Conservation (phyloP, 1,140 invertebrate species). For the Ooceraea biroi region DNA sequence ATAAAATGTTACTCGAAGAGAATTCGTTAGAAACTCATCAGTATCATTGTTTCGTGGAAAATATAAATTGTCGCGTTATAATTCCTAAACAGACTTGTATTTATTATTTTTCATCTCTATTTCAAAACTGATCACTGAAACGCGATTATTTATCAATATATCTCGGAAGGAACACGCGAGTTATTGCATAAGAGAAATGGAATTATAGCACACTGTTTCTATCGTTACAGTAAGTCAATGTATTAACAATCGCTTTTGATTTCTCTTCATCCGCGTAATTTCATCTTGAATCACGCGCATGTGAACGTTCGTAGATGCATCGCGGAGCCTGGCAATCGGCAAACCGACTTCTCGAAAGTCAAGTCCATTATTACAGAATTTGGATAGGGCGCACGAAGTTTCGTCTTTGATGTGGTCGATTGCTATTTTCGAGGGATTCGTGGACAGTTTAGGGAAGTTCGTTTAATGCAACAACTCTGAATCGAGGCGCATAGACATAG, state of each 20-base stretch:
- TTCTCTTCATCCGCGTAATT: neutral
- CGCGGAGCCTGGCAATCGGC: conserved; percentile 19
- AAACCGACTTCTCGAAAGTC: conserved; percentile 16
- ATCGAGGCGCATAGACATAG: conserved; percentile 23
- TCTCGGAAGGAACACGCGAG: neutral
- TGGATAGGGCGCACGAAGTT: conserved; percentile 29
- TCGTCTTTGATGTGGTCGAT: conserved; percentile 63
- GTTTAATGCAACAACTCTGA: conserved; percentile 55
- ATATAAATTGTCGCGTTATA: neutral
- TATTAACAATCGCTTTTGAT: neutral
- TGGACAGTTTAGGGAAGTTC: conserved; percentile 35
- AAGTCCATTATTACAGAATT: conserved; percentile 40
- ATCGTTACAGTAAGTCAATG: neutral
- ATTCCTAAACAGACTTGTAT: conserved; percentile 8
- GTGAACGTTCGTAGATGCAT: conserved; percentile 14
- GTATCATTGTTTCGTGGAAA: neutral
- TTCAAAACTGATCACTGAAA: conserved; percentile 7
- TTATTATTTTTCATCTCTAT: conserved; percentile 1
- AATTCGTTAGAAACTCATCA: neutral
- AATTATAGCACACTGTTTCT: neutral
- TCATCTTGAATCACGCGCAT: neutral
- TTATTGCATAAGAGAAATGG: conserved; percentile 7
- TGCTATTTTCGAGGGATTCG: conserved; percentile 60
- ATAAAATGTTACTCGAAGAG: conserved; percentile 5
- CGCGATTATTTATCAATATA: neutral